Base-by-base conservation (phyloP, 2,113 vertebrate genomes). In the Todiramphus saurophagus region DNA sequence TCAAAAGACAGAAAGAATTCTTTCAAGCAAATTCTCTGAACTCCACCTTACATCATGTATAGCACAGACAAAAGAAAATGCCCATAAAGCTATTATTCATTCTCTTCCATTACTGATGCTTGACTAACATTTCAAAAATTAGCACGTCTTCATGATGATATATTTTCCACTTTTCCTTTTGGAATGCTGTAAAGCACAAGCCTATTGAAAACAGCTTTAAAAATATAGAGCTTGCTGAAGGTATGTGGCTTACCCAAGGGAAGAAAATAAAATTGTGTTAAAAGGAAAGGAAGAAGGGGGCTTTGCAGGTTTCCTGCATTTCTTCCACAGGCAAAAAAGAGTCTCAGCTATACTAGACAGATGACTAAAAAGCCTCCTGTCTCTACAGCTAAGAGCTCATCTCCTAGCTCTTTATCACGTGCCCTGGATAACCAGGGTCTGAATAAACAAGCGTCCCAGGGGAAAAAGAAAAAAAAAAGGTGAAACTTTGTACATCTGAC, bases 71-170 rank as follows among this genome's bases (percentile, higher is more conserved):
- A 96, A 96, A 94, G 74, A 80, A 78, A 86, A 81, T 84, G 74
- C 44, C 84, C 82, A 81, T 66, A 50, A 81, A 94, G 78, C 81
- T 91, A 58, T 80, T 74, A 92, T 89, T 93, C 63, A 75, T 76
- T 75, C 74, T 60, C 48, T 85, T 72, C 67, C 53, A 44, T 66
- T 72, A 87, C 85, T 74, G 91, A 96, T 93, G 93, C 89, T 97
- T 98, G 98, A 98, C 97, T 98, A 98, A 98, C 97, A 94, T 97
- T 94, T 97, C 96, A 98, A 97, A 98, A 98, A 98, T 98, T 97
- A 98, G 98, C 97, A 98, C 76, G 97, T 97, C 97, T 98, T 97
- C 94, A 79, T 97, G 90, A 89, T 97, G 90, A 98, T 98, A 93
- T 97, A 98, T 98, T 98, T 98, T 97, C 96, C 95, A 96, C 94